These are phyloP conservation scores for Plutella xylostella DNA, from an alignment of 2,888 invertebrate species.

Conservation along the genomic window DNA sequence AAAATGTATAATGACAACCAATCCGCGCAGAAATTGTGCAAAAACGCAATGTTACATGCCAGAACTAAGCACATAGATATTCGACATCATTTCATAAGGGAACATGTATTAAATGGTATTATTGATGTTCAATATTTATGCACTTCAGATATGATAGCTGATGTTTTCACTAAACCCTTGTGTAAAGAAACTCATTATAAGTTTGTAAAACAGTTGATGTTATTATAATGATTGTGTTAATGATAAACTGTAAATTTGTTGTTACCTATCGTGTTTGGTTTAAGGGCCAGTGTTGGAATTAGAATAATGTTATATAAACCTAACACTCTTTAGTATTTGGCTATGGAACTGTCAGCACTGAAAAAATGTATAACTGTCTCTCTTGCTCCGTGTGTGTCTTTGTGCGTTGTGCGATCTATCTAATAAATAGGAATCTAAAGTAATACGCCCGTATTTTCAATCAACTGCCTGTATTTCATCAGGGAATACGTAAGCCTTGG, in stretches of 20 bases:
- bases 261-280: no score
- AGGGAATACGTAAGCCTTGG: no score
- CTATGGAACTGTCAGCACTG: no score
- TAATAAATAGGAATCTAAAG: no score
- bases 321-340: no score
- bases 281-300: no score
- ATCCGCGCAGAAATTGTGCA: background rate
- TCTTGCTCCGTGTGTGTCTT: no score
- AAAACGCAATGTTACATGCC: background rate
- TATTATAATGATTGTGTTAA: background rate
- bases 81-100: conserved; percentile 2
- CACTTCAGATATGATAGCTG: conserved; percentile 6
- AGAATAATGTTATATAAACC: no score
- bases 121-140: background rate
- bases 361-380: no score
- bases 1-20: conserved; percentile 5
- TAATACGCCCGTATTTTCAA: no score
- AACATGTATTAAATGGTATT: background rate
- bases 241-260: background rate
- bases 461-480: no score
- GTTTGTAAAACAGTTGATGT: background rate
- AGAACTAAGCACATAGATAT: conserved; percentile 7
- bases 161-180: conserved; percentile 2
- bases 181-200: background rate
- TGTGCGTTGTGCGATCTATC: no score